Conservation (phyloP, 2,113 vertebrate species). For the Hystrix cristata region DNA sequence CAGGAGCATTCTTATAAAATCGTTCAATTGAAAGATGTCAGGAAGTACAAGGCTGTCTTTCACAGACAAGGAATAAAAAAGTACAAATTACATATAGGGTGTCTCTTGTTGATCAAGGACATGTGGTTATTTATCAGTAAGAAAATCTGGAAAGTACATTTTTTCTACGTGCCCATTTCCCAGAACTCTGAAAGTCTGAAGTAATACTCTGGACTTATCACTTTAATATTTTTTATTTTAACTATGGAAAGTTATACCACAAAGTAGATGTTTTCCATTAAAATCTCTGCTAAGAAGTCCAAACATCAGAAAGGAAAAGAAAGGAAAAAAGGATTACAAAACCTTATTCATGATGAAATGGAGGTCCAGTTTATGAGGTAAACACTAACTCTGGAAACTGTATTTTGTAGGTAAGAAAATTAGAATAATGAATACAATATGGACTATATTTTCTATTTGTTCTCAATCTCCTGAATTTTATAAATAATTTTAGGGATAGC, state of each 20-base stretch:
- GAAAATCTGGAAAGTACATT: background rate
- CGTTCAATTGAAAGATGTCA: slow-evolving; percentile 20
- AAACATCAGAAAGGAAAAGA: background rate
- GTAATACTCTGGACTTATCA: background rate
- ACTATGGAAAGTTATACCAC: background rate
- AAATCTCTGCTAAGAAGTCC: slow-evolving; percentile 3
- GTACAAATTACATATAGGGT: background rate
- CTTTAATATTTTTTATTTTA: slow-evolving; percentile 52
- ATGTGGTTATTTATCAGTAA: slow-evolving; percentile 5
- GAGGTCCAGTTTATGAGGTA: background rate
- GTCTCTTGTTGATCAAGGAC: background rate
- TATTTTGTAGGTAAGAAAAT: background rate
- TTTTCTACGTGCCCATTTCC: background rate
- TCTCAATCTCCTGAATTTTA: slow-evolving; percentile 14
- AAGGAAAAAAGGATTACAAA: background rate
- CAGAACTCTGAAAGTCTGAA: background rate
- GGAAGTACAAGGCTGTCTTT: slow-evolving; percentile 42
- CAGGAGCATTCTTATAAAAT: background rate
- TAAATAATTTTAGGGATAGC: slow-evolving; percentile 33
- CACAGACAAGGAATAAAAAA: background rate
- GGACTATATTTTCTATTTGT: background rate
- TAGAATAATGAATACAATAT: background rate
- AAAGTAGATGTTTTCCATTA: background rate
- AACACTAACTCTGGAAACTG: background rate
- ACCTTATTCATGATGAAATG: background rate